phyloP scores from a whole-genome alignment of 2,113 vertebrate genomes.

The Dryoscopus gambensis region DNA sequence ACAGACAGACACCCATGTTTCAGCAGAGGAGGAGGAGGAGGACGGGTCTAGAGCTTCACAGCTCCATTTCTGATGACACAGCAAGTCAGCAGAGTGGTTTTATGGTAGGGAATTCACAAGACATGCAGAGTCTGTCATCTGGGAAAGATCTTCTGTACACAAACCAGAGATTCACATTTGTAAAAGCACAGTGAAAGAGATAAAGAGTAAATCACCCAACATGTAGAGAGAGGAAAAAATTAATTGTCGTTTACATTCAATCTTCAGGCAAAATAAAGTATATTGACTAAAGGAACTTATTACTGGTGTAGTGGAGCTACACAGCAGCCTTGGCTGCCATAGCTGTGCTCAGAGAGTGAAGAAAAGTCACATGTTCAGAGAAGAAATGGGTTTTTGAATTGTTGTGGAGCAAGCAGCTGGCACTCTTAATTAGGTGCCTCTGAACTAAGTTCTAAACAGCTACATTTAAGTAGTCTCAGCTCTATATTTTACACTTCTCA shows the following conservation, averaged over 20 bases:
- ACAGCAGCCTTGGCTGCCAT: neutral
- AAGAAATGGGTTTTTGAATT: neutral
- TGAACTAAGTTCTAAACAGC: neutral
- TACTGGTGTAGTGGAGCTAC: neutral
- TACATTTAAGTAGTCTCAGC: neutral
- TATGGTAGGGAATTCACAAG: neutral
- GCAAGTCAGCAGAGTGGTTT: neutral
- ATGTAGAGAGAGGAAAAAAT: neutral
- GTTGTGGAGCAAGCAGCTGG: neutral
- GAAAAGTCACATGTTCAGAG: neutral
- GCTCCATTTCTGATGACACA: neutral
- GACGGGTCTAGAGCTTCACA: neutral
- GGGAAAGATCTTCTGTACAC: neutral
- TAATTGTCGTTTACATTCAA: neutral
- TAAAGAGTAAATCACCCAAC: neutral
- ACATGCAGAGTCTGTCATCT: neutral
- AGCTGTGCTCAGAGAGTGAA: fast-evolving
- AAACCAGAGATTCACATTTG: neutral
- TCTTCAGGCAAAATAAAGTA: neutral
- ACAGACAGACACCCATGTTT: neutral
- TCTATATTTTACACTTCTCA: neutral
- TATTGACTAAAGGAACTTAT: neutral
- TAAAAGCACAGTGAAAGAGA: neutral
- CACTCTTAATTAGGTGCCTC: neutral
- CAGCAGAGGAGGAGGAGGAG: neutral